Conservation (phyloP, 2,113 vertebrate genomes). For the Acrocephalus kingi region DNA sequence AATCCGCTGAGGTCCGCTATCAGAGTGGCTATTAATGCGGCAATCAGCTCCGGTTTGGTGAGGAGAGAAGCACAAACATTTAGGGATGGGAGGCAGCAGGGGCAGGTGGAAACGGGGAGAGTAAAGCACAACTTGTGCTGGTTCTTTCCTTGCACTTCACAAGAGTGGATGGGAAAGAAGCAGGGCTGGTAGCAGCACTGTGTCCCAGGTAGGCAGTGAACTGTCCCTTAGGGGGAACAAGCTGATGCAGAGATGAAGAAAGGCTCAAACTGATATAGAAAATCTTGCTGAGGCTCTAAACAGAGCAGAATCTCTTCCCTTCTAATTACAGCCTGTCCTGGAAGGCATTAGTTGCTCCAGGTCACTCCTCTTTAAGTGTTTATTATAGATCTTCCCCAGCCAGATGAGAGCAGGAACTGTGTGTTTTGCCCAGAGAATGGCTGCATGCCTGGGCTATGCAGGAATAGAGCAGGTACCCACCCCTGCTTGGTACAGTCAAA, state of each 20-base stretch:
- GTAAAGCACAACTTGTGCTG: not conserved
- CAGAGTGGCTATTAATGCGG: not conserved
- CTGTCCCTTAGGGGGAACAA: not conserved
- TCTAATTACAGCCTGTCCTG: not conserved
- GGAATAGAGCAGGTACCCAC: not conserved
- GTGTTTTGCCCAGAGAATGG: not conserved
- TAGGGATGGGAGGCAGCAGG: not conserved
- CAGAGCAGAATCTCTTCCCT: not conserved
- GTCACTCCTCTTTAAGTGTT: not conserved
- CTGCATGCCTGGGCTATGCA: not conserved
- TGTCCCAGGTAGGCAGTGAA: not conserved
- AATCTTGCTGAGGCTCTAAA: not conserved
- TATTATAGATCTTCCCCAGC: not conserved
- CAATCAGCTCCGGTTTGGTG: not conserved
- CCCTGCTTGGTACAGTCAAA: conserved; percentile 23
- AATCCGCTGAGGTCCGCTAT: not conserved
- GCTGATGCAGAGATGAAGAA: not conserved
- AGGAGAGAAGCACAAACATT: not conserved
- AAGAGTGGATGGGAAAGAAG: not conserved
- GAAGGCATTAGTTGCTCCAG: not conserved
- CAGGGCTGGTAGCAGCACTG: not conserved
- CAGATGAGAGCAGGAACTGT: not conserved
- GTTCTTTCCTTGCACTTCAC: not conserved
- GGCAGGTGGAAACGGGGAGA: not conserved
- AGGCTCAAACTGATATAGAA: not conserved